Base-by-base conservation (phyloP, 2,888 invertebrate genomes). In the Chrysotoxum bicinctum region DNA sequence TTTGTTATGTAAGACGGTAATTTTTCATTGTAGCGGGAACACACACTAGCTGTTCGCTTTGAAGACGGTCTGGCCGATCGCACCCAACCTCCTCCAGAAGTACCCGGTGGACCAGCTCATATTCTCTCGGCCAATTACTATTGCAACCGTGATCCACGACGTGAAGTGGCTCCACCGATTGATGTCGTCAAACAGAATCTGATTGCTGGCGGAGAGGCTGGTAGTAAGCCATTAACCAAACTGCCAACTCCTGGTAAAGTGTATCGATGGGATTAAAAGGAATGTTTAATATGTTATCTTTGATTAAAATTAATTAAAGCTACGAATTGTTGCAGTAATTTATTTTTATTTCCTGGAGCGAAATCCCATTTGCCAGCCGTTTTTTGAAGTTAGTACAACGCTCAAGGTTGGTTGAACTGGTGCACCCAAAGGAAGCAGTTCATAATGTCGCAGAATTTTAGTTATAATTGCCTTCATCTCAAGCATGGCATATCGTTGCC, bases 61-160 rank as follows among this genome's bases (percentile, higher is more conserved):
- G 94, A 94, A 87, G 94, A 95, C 40, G 91, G 93, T 3, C 10
- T 96, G 45, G 92, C 96, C 3, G 93, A 94, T 10, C 95, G 98
- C 89, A 96, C 96, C 69, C 97, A 97, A 90, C 97, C 97, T 26
- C 95, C 93, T 16, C 98, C 98, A 56, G 91, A 93, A 73, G 91
- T 98, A 66, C 98, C 97, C 21, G 96, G 95, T 84, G 98, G 98
- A 10, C 95, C 96, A 2, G 93, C 95, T 35, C 96, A 97, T 91
- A 94, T 93, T 90, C 92, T 97, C 81, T 94, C 95, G 14, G 94
- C 94, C 58, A 98, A 98, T 91, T 97, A 98, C 91, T 98, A 99
- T 90, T 96, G 93, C 89, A 92, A 93, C 0, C 94, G 98, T 76
- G 98, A 99, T 93, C 97, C 93, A 0, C 94, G 98, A 64, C 94